Evolutionary conservation across 2,888 invertebrate species (phyloP).

Genomic region (Parelbella ahira): DNA sequence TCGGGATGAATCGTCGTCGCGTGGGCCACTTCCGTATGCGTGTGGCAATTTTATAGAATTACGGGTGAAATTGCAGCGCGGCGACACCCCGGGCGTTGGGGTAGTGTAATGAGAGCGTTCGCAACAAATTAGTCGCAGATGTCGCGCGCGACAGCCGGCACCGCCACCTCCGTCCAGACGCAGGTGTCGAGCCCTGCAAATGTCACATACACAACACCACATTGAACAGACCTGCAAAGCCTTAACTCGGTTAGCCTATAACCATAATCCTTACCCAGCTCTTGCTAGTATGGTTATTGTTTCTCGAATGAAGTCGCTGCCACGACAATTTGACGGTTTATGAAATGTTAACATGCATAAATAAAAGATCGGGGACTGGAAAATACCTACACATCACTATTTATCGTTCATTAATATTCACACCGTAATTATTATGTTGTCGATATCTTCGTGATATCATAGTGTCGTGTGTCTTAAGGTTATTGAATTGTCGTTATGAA

Average conservation of each 20-base stretch:
- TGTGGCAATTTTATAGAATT: constrained; percentile 70
- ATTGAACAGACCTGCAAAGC: constrained; percentile 27
- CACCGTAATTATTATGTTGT: constrained; percentile 17
- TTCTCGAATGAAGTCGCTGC: constrained; percentile 9
- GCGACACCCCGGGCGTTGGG: constrained; percentile 70
- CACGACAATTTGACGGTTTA: constrained; percentile 39
- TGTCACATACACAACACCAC: constrained; percentile 45
- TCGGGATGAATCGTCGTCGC: constrained; percentile 34
- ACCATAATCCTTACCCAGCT: constrained; percentile 2
- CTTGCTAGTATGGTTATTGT: constrained; percentile 8
- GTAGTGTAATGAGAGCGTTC: constrained; percentile 65
- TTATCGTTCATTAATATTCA: constrained; percentile 20
- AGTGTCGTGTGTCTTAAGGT: constrained; percentile 4
- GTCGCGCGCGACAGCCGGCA: constrained; percentile 72
- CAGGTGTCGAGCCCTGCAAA: constrained; percentile 61
- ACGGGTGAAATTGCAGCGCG: constrained; percentile 61
- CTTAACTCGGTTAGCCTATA: constrained; percentile 2
- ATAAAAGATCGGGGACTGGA: constrained; percentile 15
- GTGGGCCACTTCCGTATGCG: constrained; percentile 47
- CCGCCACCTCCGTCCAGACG: constrained; percentile 44
- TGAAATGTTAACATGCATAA: constrained; percentile 34
- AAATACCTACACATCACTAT: constrained; percentile 1
- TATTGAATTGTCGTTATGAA: constrained; percentile 18
- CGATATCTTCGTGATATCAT: constrained; percentile 18
- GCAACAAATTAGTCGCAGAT: constrained; percentile 76